These are phyloP conservation scores for Solenopsis invicta DNA, from an alignment of 1,140 invertebrate genomes.

Conservation along the genomic window DNA sequence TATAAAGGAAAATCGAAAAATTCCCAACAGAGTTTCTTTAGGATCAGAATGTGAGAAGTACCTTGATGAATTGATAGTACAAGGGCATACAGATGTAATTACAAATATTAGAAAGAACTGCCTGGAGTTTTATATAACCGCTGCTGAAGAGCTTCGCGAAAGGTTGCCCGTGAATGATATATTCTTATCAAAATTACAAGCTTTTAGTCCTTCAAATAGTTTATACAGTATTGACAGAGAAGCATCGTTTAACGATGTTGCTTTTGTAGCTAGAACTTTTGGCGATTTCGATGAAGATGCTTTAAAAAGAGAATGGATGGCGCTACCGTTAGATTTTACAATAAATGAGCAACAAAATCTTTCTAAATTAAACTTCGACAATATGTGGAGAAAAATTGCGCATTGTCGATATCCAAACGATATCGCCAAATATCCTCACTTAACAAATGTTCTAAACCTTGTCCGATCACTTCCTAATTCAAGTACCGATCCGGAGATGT, in stretches of 20 bases:
- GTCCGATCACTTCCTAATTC: constrained; percentile 2
- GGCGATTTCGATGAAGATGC: background rate
- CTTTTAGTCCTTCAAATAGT: background rate
- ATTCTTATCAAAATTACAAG: constrained; percentile 25
- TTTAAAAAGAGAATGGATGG: constrained; percentile 11
- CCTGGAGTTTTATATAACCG: background rate
- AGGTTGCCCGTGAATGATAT: background rate
- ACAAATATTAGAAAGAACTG: background rate
- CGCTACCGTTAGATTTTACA: background rate
- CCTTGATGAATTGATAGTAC: background rate
- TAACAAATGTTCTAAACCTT: background rate
- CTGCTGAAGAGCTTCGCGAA: constrained; percentile 10
- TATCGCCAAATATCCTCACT: background rate
- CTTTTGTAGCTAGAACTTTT: background rate
- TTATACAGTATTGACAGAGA: constrained; percentile 7
- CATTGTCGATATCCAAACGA: background rate
- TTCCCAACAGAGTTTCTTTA: background rate
- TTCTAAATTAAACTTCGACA: background rate
- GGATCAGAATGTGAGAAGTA: constrained; percentile 18
- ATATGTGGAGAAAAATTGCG: constrained; percentile 14
- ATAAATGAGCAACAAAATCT: background rate
- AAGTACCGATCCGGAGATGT: constrained; percentile 7
- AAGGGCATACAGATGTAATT: background rate
- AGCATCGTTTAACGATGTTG: background rate
- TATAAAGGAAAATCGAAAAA: background rate